phyloP scores from a whole-genome alignment of 2,888 invertebrate species.

The Congeria kusceri region DNA sequence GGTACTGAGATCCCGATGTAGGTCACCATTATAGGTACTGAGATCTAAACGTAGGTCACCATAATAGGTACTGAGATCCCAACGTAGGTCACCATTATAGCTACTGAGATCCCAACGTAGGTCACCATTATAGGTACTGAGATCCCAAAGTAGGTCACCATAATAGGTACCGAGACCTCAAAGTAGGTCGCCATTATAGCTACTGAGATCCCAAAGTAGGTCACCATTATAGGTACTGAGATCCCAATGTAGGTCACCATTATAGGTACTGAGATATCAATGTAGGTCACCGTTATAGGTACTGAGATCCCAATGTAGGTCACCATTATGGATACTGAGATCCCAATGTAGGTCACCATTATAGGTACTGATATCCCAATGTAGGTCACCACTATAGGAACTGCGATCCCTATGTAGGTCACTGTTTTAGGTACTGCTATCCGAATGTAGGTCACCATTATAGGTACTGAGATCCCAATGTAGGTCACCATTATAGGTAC shows the following conservation, averaged over 20 bases:
- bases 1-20: slow-evolving; percentile 57
- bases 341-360: slow-evolving; percentile 63
- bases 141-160: slow-evolving; percentile 52
- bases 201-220: slow-evolving; percentile 19
- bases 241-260: slow-evolving; percentile 63
- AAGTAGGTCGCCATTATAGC: slow-evolving; percentile 76
- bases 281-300: slow-evolving; percentile 78
- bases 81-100: slow-evolving; percentile 74
- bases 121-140: slow-evolving; percentile 77
- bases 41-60: slow-evolving; percentile 42
- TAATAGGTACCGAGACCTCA: slow-evolving; percentile 69
- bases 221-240: slow-evolving; percentile 76
- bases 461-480: slow-evolving; percentile 63
- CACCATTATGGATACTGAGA: slow-evolving; percentile 75
- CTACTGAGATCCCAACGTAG: slow-evolving; percentile 45
- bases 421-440: slow-evolving; percentile 75
- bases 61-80: slow-evolving; percentile 71
- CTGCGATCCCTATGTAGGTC: no score
- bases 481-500: slow-evolving; percentile 79
- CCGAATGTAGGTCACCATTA: slow-evolving; percentile 65
- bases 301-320: no score
- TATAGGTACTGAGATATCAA: slow-evolving; percentile 65
- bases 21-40: slow-evolving; percentile 78
- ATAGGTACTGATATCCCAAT: slow-evolving; percentile 65
- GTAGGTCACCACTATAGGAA: slow-evolving; percentile 78